Base-by-base conservation (phyloP, 2,797 vertebrate species). In the Avahi laniger region DNA sequence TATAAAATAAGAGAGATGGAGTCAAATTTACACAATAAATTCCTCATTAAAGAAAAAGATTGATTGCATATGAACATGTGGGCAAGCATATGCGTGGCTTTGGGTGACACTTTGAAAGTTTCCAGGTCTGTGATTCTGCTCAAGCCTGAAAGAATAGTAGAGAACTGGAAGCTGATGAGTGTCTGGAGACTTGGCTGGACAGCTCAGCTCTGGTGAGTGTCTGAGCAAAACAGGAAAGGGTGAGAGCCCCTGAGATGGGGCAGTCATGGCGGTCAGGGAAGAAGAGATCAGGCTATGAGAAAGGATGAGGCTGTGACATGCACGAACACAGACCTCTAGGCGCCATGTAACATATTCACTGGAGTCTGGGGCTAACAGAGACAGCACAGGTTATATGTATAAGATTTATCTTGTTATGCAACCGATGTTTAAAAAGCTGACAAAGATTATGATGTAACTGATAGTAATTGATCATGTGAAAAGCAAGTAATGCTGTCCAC, bases 11-110 rank as follows among this genome's bases (percentile, higher is more conserved):
- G 59, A 33, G 5, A 86, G 86, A 82, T 8, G 2, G 35, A 43
- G 63, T 35, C 63, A 80, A 59, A 65, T 52, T 89, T 46, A 69
- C n/a, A 72, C 26, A 69, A 76, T 61, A 46, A 73, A 92, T 79
- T 50, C 38, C 65, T 95, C 70, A 93, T 91, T 83, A 86, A 89
- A 89, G 35, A 30, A 90, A 87, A 91, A 92, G 70, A 95, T 69
- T 84, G 48, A 97, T 91, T 69, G 67, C 5, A 12, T 91, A 50
- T 72, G 82, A 96, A 76, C 38, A 92, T 8, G 7, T 75, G 87
- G 63, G 82, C 35, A 67, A 80, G 48, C 46, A 38, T 72, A 13
- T 82, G 48, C 83, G 73, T 67, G 92, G 83, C 41, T 57, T 41
- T 67, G 63, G 33, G 33, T 87, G 92, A 93, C 69, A 59, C 22